phyloP scores from a whole-genome alignment of 23 tunicate genomes.

The Aplidium turbinatum region DNA sequence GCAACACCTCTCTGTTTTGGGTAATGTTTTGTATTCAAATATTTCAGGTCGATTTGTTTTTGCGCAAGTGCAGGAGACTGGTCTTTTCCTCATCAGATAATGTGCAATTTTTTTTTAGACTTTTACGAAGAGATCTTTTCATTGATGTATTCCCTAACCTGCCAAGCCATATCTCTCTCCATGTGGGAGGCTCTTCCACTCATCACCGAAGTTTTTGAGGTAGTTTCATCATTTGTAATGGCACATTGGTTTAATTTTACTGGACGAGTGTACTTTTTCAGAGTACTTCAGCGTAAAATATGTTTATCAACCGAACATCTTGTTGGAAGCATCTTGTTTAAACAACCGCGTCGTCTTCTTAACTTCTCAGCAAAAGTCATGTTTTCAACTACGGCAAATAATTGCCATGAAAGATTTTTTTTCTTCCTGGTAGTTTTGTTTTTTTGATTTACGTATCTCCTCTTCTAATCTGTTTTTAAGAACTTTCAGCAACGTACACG shows the following conservation, averaged over 20 bases:
- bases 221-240: neutral
- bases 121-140: constrained; percentile 95
- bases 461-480: too few species aligned
- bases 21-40: too few species aligned
- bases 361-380: neutral
- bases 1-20: too few species aligned
- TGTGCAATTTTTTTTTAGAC: too few species aligned
- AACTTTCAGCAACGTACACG: too few species aligned
- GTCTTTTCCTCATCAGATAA: neutral
- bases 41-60: neutral
- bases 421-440: too few species aligned
- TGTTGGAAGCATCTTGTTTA: too few species aligned
- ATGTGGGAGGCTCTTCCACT: constrained; percentile 97
- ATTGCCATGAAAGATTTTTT: neutral
- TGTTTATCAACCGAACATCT: neutral
- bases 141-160: constrained; percentile 89
- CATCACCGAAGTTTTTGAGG: constrained; percentile 76
- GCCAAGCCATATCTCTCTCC: constrained; percentile 88
- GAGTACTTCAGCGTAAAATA: neutral
- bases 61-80: neutral
- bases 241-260: too few species aligned
- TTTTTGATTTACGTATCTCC: too few species aligned
- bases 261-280: neutral
- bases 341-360: too few species aligned
- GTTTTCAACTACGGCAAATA: neutral